phyloP scores from a whole-genome alignment of 2,888 invertebrate species.

The Graphium colonna region DNA sequence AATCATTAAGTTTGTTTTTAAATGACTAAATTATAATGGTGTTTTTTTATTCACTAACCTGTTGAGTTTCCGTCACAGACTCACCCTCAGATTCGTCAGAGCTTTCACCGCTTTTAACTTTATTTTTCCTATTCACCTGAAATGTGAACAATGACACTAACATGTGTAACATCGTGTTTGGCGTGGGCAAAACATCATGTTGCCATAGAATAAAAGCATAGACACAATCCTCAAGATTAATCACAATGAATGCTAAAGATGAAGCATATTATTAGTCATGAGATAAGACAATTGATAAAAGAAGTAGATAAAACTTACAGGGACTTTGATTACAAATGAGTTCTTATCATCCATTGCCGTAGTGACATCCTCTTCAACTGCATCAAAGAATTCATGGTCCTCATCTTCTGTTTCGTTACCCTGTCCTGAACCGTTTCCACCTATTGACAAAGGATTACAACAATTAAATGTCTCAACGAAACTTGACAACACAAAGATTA shows the following conservation, averaged over 20 bases:
- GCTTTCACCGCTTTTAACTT: slow-evolving; percentile 69
- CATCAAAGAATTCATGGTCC: slow-evolving; percentile 88
- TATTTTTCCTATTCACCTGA: slow-evolving; percentile 74
- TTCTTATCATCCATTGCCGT: slow-evolving; percentile 66
- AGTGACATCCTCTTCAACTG: slow-evolving; percentile 77
- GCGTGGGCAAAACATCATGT: background rate
- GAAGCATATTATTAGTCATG: slow-evolving; percentile 6
- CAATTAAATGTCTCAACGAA: background rate
- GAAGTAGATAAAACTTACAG: slow-evolving; percentile 54
- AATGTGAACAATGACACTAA: slow-evolving; percentile 30
- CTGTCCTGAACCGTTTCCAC: slow-evolving; percentile 72
- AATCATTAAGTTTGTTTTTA: too few relatives aligned
- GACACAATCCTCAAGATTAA: background rate
- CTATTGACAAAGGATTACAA: slow-evolving; percentile 37
- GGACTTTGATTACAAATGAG: slow-evolving; percentile 85
- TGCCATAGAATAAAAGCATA: background rate
- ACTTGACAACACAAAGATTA: background rate
- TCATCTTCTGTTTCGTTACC: slow-evolving; percentile 83
- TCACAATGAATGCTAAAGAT: slow-evolving; percentile 19
- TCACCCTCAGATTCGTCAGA: slow-evolving; percentile 76
- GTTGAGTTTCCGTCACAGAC: slow-evolving; percentile 72
- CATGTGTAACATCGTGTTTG: background rate
- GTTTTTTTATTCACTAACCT: slow-evolving; percentile 51
- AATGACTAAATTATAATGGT: too few relatives aligned
- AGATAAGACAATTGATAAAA: slow-evolving; percentile 1